Conservation (phyloP, 2,888 invertebrate genomes). For the Drosophila vallismaia region DNA sequence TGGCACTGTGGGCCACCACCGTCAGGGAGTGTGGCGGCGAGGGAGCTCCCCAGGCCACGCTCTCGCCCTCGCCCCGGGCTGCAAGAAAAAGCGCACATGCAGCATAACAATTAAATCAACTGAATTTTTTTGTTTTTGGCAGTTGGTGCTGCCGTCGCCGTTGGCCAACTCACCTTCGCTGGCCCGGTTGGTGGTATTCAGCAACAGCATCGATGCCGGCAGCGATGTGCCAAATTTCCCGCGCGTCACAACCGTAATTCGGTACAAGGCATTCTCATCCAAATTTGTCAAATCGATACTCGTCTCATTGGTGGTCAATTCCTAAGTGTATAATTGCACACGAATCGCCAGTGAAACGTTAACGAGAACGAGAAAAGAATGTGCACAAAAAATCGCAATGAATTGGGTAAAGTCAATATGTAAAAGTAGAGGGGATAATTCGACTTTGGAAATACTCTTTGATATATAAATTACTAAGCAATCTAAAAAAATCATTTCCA, state of each 20-base stretch:
- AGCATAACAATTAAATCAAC: conserved; percentile 35
- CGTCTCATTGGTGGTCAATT: conserved; percentile 89
- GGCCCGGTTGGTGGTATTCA: conserved; percentile 85
- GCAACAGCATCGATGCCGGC: conserved; percentile 91
- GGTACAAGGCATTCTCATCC: conserved; percentile 89
- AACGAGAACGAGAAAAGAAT: conserved; percentile 36
- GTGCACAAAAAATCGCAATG: conserved; percentile 24
- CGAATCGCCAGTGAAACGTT: conserved; percentile 22
- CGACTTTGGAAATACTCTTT: conserved; percentile 4
- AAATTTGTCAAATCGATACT: conserved; percentile 86
- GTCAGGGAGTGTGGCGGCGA: conserved; percentile 92
- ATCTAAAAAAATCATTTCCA: not conserved
- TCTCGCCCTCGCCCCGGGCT: conserved; percentile 41
- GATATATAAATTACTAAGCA: not conserved
- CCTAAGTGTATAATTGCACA: conserved; percentile 84
- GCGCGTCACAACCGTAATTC: conserved; percentile 91
- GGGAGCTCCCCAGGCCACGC: conserved; percentile 86
- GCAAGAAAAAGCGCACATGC: conserved; percentile 23
- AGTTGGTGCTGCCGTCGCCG: conserved; percentile 1
- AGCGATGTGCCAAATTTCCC: conserved; percentile 92
- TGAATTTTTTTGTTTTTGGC: conserved; percentile 15
- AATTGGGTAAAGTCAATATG: conserved; percentile 4
- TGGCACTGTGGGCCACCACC: conserved; percentile 91
- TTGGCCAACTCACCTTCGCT: conserved; percentile 68
- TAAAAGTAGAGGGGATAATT: not conserved